Base-by-base conservation (phyloP, 2,113 vertebrate species). In the Campylorhamphus procurvoides region DNA sequence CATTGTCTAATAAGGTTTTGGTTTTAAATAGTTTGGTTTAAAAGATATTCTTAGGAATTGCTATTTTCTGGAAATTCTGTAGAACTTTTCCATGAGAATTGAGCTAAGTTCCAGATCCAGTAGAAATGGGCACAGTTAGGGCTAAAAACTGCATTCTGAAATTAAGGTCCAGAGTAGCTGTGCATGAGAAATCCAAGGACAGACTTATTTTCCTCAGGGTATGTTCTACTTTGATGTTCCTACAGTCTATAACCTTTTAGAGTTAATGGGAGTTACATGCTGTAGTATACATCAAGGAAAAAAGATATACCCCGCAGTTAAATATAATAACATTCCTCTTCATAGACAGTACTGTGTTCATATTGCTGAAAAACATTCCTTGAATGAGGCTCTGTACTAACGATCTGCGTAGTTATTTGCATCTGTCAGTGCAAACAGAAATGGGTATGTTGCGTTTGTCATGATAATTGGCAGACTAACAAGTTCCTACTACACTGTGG, bases 221-320 rank as follows among this genome's bases (percentile, higher is more conserved):
- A 40, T 76, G n/a, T 75, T 87, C 28, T 76, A 28, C 75, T 95
- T 92, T 85, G 53, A 85, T 85, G 58, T 95, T 96, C 46, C 74
- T 72, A 16, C 49, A 87, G 47, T 56, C 37, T 84, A 22, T 76
- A 94, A 55, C 74, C 56, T 87, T 88, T 94, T 90, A 90, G 93
- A 94, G 49, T 93, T 82, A 89, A 72, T 75, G 44, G 84, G 74
- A 87, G 60, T 89, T 81, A 84, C 31, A 56, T 58, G 53, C 31
- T 85, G 33, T 19, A 79, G 40, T 44, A 72, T 68, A 62, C 53
- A 72, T 72, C 56, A 84, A 84, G 81, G 47, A 52, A 55, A 77
- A 78, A 81, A 87, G 42, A 84, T 81, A 82, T 33, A 85, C 69
- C 77, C 69, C 50, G 69, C 71, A 89, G 84, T 85, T 91, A 91